phyloP scores from a whole-genome alignment of 2,888 invertebrate genomes.

The Girardia tigrina region DNA sequence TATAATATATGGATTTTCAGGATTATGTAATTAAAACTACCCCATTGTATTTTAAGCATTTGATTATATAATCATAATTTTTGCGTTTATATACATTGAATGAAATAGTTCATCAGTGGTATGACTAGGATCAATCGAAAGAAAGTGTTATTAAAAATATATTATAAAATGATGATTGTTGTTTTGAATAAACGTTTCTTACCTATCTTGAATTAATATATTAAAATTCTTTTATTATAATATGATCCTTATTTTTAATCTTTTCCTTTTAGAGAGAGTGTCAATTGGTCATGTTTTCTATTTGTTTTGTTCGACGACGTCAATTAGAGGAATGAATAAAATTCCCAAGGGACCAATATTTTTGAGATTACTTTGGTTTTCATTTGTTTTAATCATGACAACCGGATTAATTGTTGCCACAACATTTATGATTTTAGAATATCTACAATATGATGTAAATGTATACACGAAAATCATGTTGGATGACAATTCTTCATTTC shows the following conservation, averaged over 20 bases:
- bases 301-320: conserved; percentile 29
- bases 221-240: no score
- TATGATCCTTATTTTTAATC: neutral
- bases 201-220: no score
- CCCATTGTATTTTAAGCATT: no score
- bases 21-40: no score
- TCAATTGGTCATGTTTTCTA: neutral
- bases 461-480: conserved; percentile 25
- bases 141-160: no score
- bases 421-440: conserved; percentile 27
- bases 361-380: conserved; percentile 26
- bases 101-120: no score
- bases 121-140: no score
- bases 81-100: no score
- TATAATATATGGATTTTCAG: no score
- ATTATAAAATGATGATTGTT: no score
- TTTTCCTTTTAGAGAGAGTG: neutral
- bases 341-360: neutral
- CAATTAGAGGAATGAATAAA: conserved; percentile 33
- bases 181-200: no score
- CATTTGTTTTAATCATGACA: conserved; percentile 33
- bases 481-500: conserved; percentile 24
- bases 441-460: conserved; percentile 33
- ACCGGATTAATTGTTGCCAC: conserved; percentile 28
- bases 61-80: no score